These are phyloP conservation scores for Phorcus lineatus DNA, from an alignment of 2,888 invertebrate species.

Conservation along the genomic window DNA sequence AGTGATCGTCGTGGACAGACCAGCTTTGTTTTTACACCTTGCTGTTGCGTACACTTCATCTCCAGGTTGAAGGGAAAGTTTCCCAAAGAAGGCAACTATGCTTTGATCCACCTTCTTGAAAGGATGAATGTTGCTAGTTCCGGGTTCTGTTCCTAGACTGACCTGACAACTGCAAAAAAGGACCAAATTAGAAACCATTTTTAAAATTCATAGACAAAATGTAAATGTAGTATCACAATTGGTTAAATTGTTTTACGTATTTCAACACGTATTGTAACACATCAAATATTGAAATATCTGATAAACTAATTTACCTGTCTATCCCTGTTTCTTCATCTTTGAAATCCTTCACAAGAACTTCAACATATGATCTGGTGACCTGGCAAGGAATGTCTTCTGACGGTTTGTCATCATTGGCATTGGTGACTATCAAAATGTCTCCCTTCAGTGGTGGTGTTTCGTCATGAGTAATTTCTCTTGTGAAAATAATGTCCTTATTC, in stretches of 20 bases:
- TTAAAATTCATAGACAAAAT: background rate
- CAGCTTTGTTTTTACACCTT: constrained; percentile 3
- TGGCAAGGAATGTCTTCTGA: background rate
- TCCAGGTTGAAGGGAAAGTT: constrained; percentile 21
- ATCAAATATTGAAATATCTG: too few species aligned
- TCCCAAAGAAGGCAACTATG: background rate
- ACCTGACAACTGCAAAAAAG: constrained; percentile 15
- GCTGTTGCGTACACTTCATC: background rate
- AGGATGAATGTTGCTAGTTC: background rate
- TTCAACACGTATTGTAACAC: too few species aligned
- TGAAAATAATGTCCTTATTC: background rate
- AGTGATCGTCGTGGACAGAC: background rate
- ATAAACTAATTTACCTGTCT: background rate
- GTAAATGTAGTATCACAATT: too few species aligned
- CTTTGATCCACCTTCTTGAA: background rate
- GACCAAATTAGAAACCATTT: background rate
- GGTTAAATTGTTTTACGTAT: too few species aligned
- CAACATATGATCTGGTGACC: background rate
- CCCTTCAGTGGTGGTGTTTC: constrained; percentile 6
- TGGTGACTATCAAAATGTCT: constrained; percentile 5
- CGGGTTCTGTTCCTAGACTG: background rate
- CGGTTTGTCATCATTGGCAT: background rate
- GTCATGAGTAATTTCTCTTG: constrained; percentile 4
- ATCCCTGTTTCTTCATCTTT: constrained; percentile 8
- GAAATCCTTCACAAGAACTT: background rate